Evolutionary conservation across 2,113 vertebrate species (phyloP), one percentile per base, ranked within the genome.

Genomic region (Antennarius striatus): DNA sequence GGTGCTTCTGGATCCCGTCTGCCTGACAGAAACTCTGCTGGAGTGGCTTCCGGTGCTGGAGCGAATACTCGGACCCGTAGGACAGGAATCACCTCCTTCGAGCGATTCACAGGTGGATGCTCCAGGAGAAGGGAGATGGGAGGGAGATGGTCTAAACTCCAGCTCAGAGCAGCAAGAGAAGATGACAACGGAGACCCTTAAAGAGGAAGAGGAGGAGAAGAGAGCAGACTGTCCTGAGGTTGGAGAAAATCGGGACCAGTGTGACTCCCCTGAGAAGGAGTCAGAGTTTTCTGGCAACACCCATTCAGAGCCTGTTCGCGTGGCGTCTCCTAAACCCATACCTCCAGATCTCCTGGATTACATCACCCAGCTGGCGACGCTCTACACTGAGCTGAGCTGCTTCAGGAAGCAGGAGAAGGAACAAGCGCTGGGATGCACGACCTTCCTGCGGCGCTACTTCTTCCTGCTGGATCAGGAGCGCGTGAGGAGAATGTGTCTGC

Each of bases 401-500:
- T 93, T 96, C 32, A 75, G 66, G 30, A 78, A 76, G 8, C 69
- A 49, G 12, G 40, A 49, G 58, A 42, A 52, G 12, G 78, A 59
- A 32, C 28, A 53, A 55, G 61, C 56, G 3, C 47, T 72, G 43
- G 64, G 28, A 3, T 82, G 85, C 47, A 43, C 49, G 3, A 75
- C 71, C 1, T 98, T 97, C 80, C 90, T 99, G 57, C 90, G 56
- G 13, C 92, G 82, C 43, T 97, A 94, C 84, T 98, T 98, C 84
- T 97, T 96, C 51, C 93, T 99, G 67, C 76, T 99, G 85, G 95
- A 98, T 77, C 89, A 93, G 57, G 95, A 94, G 81, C 94, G 96
- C 36, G 61, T 95, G 29, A 95, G 95, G 59, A 93, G 90, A 15
- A 94, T 93, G 86, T 93, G 97, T 84, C 90, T 93, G 80, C 88